Conservation (phyloP, 2,113 vertebrate genomes). For the Seriola dumerili region DNA sequence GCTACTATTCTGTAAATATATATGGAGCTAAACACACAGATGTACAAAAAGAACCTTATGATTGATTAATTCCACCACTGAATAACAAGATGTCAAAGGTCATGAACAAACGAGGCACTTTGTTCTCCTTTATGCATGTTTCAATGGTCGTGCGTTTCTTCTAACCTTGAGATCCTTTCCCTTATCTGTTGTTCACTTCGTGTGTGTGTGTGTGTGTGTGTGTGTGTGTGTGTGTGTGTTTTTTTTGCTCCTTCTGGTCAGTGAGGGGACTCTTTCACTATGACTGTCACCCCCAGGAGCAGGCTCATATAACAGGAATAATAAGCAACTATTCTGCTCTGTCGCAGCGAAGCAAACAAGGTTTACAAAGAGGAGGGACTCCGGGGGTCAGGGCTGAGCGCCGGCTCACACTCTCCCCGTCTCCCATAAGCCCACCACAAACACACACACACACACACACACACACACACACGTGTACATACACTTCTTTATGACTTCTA, state of each 20-base stretch:
- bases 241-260: constrained; percentile 37
- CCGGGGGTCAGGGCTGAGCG: constrained; percentile 66
- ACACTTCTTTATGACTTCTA: constrained; percentile 52
- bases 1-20: too few species aligned
- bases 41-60: neutral
- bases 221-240: constrained; percentile 21
- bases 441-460: neutral
- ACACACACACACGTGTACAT: neutral
- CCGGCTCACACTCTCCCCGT: constrained; percentile 33
- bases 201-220: constrained; percentile 30
- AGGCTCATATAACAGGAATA: constrained; percentile 68
- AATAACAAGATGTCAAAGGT: constrained; percentile 33
- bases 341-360: constrained; percentile 60
- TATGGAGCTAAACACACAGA: neutral
- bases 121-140: constrained; percentile 20
- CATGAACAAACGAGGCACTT: constrained; percentile 32
- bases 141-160: constrained; percentile 26
- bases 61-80: constrained; percentile 19
- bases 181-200: constrained; percentile 23
- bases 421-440: constrained; percentile 11
- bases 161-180: constrained; percentile 45
- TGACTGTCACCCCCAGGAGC: constrained; percentile 62
- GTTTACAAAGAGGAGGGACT: constrained; percentile 63
- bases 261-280: constrained; percentile 50
- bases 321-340: constrained; percentile 68